Evolutionary conservation across 1,140 invertebrate genomes (phyloP), one percentile per base, ranked within the genome.

Genomic region (Drosophila dunni): DNA sequence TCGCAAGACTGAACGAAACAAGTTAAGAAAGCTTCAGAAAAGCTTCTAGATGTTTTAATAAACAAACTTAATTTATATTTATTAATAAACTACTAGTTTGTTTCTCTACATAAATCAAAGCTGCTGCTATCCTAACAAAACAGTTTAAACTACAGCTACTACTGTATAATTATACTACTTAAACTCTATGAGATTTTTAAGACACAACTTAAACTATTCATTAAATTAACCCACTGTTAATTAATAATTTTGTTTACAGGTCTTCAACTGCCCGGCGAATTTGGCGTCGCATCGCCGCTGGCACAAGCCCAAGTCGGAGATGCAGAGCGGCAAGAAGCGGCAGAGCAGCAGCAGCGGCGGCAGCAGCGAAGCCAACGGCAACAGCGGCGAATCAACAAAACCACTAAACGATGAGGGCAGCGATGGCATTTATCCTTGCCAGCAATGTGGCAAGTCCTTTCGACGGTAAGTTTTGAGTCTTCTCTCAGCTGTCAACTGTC

Each of bases 181-280:
- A n/a, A n/a, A n/a, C n/a, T n/a, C n/a, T n/a, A n/a, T n/a, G n/a
- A n/a, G 17, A 20, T 20, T 20, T 1, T 20, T 20, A 20, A 20
- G 24, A 1, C 24, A 29, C 3, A 29, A 2, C 24, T 29, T 5
- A 4, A 29, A 1, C 24, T 0, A 29, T 29, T 29, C 24, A 3
- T 6, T 29, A 4, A 29, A 5, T 29, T 29, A 29, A 29, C 0
- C 24, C 1, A 3, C 91, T 33, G 11, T 11, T 2, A 7, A 24
- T 62, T 24, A 1, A 6, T 13, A 6, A 46, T 9, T 3, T 7
- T 13, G 3, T 3, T 10, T 4, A 20, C 54, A 86, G 83, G 96
- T 98, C 0, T 99, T 99, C 94, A 99, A 98, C 92, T 99, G 98
- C 93, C 98, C 98, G 0, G 98, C 98, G 5, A 99, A 99, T 92